Base-by-base conservation (phyloP, 1,140 invertebrate genomes). In the Solenopsis invicta region DNA sequence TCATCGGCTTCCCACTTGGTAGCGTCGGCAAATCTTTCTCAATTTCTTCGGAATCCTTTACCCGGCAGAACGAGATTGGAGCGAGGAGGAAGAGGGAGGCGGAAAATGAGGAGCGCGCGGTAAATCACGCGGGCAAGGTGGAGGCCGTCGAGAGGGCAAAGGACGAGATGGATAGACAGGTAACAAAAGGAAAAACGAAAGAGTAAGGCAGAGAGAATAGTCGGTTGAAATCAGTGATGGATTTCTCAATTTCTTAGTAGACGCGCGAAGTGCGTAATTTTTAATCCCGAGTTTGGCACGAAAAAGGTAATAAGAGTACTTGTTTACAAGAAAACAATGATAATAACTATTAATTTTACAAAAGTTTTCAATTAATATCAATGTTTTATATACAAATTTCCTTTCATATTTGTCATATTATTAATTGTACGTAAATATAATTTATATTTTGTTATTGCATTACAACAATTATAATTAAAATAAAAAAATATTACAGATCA, bases 41-140 rank as follows among this genome's bases (percentile, higher is more conserved):
- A 89, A 91, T 91, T 90, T 91, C 88, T 91, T 89, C 87, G 87
- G 90, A 91, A 91, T 91, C 90, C 90, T 91, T 91, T 88, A 91
- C 87, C 41, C 74, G 80, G 88, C 72, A 84, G 66, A 74, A 82
- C 61, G 88, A 87, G 90, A 90, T 91, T 90, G 89, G 81, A 91
- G 76, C 48, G 13, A 48, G 13, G 66, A 34, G 71, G 82, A 41
- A 34, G 62, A 56, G 54, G 56, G 67, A 71, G 80, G 41, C 21
- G 34, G 18, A 78, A 62, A 56, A 82, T 76, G 88, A 81, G 48
- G 80, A 87, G 85, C 48, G 77, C 56, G 88, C 62, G 80, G 88
- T 88, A 88, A 90, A 88, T 90, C 88, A 85, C 67, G 71, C 85
- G 48, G 66, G 71, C 72, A 76, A 74, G 41, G 67, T 21, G 29